phyloP scores from a whole-genome alignment of 2,113 vertebrate species.

The Oryzias woworae region DNA sequence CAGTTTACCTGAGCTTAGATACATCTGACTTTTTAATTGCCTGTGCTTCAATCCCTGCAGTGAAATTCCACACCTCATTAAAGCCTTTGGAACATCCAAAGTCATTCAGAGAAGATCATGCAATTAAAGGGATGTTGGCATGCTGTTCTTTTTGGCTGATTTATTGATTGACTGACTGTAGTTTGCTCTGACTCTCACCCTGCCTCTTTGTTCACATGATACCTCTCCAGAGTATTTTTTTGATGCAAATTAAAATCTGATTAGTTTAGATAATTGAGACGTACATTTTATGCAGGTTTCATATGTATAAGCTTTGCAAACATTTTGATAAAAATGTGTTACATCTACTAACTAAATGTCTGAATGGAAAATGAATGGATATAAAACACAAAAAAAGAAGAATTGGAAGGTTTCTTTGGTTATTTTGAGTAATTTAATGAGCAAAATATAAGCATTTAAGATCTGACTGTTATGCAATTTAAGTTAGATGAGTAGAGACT shows the following conservation, averaged over 20 bases:
- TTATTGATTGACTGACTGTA: slow-evolving; percentile 57
- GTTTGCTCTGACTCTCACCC: slow-evolving; percentile 30
- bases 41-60: slow-evolving; percentile 53
- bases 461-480: background rate
- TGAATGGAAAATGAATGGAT: background rate
- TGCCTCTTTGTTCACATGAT: slow-evolving; percentile 19
- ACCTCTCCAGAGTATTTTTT: slow-evolving; percentile 9
- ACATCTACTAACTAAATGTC: too few relatives aligned
- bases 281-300: background rate
- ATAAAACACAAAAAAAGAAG: background rate
- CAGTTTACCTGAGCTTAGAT: slow-evolving; percentile 38
- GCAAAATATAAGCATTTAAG: background rate
- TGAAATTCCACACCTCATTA: slow-evolving; percentile 69
- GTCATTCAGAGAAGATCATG: slow-evolving; percentile 59
- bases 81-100: slow-evolving; percentile 46
- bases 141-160: slow-evolving; percentile 54
- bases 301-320: background rate
- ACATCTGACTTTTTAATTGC: slow-evolving; percentile 62
- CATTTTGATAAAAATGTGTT: slow-evolving; percentile 5
- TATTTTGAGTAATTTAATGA: background rate
- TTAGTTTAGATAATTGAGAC: slow-evolving; percentile 3
- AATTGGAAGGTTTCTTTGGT: slow-evolving; percentile 7
- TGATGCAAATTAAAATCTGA: slow-evolving; percentile 13
- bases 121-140: slow-evolving; percentile 64
- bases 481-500: background rate